Evolutionary conservation across 37 sponge, comb jelly and placozoan species (phyloP).

Genomic region (Halisarca cf. caerulea): DNA sequence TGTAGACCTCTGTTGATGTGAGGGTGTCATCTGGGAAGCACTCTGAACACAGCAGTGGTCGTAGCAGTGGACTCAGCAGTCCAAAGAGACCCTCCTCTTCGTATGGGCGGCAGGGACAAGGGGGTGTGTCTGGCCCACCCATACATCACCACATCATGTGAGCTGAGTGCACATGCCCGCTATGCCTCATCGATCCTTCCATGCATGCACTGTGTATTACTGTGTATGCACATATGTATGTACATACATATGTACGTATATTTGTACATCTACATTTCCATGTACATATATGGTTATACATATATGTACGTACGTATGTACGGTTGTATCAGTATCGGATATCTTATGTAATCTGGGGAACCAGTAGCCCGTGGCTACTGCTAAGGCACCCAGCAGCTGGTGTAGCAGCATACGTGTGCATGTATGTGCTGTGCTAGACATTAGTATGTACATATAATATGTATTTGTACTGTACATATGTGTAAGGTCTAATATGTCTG

Average conservation of each 20-base stretch:
- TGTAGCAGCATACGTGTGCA: too few relatives aligned
- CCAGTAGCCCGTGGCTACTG: too few relatives aligned
- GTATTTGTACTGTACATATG: too few relatives aligned
- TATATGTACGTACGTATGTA: not conserved
- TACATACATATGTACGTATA: not conserved
- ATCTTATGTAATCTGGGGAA: not conserved
- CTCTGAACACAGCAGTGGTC: constrained; percentile 21
- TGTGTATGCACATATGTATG: not conserved
- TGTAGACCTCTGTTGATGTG: not conserved
- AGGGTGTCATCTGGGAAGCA: not conserved
- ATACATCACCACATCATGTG: constrained; percentile 16
- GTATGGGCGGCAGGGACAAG: not conserved
- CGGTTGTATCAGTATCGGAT: not conserved
- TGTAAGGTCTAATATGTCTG: too few relatives aligned
- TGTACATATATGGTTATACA: not conserved
- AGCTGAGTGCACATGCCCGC: not conserved
- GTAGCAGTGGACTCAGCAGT: constrained; percentile 1
- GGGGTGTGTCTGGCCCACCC: not conserved
- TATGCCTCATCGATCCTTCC: too few relatives aligned
- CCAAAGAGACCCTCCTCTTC: constrained; percentile 18
- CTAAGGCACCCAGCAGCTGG: too few relatives aligned
- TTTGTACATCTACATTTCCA: not conserved
- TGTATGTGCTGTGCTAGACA: too few relatives aligned
- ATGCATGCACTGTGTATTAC: not conserved
- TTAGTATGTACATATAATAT: too few relatives aligned